A percentile compares a stretch with the other conserved stretches of the same genome.
phyloP scores from a whole-genome alignment of 2,888 invertebrate species.

The Suillia variegata region DNA sequence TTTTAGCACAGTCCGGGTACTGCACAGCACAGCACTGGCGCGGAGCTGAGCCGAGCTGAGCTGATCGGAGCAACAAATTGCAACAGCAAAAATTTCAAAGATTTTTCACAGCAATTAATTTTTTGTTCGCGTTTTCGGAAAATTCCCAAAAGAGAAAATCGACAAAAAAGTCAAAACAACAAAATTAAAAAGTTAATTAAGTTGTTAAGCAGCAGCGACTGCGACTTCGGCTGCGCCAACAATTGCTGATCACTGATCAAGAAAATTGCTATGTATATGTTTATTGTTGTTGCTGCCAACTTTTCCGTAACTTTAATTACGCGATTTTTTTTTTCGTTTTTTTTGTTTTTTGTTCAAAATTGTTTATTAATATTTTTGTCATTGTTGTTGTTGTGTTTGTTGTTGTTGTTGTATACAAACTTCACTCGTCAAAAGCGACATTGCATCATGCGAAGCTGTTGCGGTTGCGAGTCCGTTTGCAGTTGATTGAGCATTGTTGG shows the following conservation, averaged over 20 bases:
- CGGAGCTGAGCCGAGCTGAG: no score
- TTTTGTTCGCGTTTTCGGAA: no score
- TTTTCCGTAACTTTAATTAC: slow-evolving; percentile 51
- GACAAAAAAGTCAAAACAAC: not conserved
- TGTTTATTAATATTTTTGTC: no score
- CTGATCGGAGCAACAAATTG: slow-evolving; percentile 21
- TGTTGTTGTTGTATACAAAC: not conserved
- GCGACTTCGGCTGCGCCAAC: not conserved
- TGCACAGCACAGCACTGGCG: no score
- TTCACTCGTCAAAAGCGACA: not conserved
- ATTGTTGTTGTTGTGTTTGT: slow-evolving; percentile 5
- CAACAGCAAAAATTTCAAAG: no score
- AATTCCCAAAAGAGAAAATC: not conserved
- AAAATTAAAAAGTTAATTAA: slow-evolving; percentile 44
- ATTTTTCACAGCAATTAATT: not conserved
- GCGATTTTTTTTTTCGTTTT: slow-evolving; percentile 38
- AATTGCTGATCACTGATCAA: not conserved
- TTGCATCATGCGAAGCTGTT: not conserved
- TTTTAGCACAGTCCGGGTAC: not conserved
- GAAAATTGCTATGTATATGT: no score
- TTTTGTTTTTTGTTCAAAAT: slow-evolving; percentile 8
- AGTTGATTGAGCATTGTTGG: not conserved
- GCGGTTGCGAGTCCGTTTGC: not conserved
- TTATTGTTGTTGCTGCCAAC: slow-evolving; percentile 4
- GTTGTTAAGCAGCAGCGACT: slow-evolving; percentile 47